A percentile compares a stretch with the other conserved stretches of the same genome.
These are phyloP conservation scores for Drosophila atroscutellata DNA, from an alignment of 2,888 invertebrate genomes.

Conservation along the genomic window DNA sequence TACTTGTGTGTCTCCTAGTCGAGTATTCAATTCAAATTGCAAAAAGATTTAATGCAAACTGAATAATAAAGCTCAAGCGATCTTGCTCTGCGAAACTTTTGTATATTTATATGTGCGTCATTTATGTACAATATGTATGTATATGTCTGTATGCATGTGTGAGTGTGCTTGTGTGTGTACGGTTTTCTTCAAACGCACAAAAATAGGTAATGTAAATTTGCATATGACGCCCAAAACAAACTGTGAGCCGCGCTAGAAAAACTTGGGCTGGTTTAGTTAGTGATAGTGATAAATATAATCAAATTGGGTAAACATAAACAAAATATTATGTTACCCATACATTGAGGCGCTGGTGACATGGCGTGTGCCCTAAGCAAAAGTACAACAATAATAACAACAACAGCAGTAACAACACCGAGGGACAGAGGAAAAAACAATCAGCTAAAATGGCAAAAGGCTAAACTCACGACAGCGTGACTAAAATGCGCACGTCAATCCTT, in stretches of 20 bases:
- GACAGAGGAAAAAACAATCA: conserved; percentile 65
- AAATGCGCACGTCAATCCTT: conserved; percentile 75
- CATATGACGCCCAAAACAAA: conserved; percentile 48
- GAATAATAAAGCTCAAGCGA: not conserved
- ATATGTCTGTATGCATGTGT: not conserved
- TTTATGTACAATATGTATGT: not conserved
- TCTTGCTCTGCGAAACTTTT: not conserved
- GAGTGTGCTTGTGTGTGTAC: not conserved
- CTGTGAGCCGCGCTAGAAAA: conserved; percentile 21
- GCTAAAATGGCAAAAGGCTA: conserved; percentile 72
- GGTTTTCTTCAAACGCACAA: conserved; percentile 1
- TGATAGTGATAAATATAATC: conserved; percentile 75
- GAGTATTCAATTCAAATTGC: not conserved
- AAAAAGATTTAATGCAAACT: not conserved
- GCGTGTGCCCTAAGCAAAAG: conserved; percentile 31
- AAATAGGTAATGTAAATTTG: conserved; percentile 47
- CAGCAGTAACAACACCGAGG: conserved; percentile 7
- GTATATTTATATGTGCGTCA: not conserved
- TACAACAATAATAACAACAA: conserved; percentile 1
- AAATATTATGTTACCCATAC: conserved; percentile 73
- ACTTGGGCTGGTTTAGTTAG: conserved; percentile 29
- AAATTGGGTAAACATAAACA: conserved; percentile 75
- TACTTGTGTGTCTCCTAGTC: not conserved
- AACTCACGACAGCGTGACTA: conserved; percentile 72
- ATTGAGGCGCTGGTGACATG: conserved; percentile 53